A percentile compares a stretch with the other conserved stretches of the same genome.
Evolutionary conservation across 2,888 invertebrate species (phyloP).

Genomic region (Meiosimyza decipiens): DNA sequence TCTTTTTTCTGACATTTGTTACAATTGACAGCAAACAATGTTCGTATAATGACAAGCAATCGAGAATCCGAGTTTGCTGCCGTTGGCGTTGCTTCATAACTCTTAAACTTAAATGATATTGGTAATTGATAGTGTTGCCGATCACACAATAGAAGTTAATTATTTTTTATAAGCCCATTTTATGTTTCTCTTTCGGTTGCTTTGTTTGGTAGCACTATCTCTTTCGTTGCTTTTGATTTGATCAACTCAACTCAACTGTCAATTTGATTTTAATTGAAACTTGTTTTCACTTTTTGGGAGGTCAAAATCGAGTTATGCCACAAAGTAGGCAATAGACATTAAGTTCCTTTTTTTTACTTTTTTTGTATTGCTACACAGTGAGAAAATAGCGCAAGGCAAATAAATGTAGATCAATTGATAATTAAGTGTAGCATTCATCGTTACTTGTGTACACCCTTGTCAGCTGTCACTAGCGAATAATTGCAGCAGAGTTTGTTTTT

Average conservation of each 20-base stretch:
- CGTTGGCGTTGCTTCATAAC: constrained; percentile 6
- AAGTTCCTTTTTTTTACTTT: no score
- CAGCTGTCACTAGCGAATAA: constrained; percentile 27
- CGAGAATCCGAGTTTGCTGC: not conserved
- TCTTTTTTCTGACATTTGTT: constrained; percentile 29
- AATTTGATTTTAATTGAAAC: constrained; percentile 21
- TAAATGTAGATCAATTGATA: constrained; percentile 58
- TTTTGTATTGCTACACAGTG: not conserved
- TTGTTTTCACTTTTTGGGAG: constrained; percentile 5
- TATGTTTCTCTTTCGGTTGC: not conserved
- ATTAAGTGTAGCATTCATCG: constrained; percentile 56
- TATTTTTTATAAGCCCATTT: constrained; percentile 7
- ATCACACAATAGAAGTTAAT: constrained; percentile 23
- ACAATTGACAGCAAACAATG: constrained; percentile 32
- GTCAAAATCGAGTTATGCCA: no score
- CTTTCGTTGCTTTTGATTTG: not conserved
- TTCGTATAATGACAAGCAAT: constrained; percentile 11
- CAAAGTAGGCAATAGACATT: no score
- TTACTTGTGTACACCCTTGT: constrained; percentile 31
- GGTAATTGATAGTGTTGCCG: constrained; percentile 27
- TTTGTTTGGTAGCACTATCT: not conserved
- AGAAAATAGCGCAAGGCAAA: not conserved
- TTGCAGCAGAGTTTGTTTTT: not conserved
- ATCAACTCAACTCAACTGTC: constrained; percentile 1
- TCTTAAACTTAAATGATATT: constrained; percentile 16